Base-by-base conservation (phyloP, 2,888 invertebrate species). In the Drosophila sordidapex region DNA sequence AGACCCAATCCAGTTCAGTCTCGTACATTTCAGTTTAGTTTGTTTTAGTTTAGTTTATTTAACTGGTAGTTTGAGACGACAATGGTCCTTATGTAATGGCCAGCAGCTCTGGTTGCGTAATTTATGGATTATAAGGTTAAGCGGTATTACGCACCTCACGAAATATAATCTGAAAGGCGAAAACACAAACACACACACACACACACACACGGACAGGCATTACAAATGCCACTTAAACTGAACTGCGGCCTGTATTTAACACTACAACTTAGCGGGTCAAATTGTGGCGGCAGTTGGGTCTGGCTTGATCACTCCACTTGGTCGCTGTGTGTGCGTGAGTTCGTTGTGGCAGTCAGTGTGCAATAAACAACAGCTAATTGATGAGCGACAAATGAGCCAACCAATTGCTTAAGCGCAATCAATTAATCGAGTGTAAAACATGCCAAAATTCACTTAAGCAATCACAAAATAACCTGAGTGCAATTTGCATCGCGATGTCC, bases 51-150 rank as follows among this genome's bases (percentile, higher is more conserved):
- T 3, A 48, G 66, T 33, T 67, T 33, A 49, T 38, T n/a, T 38
- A 13, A 18, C 11, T 15, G 27, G 49, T 36, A 18, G 46, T 31
- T 33, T 18, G 33, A 18, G 58, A 21, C n/a, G 38, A 64, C 48
- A 66, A 40, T 49, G 51, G 31, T 36, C 21, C n/a, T 43, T 49
- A 33, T 35, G 33, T 68, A 63, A 76, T 76, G 76, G 73, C 64
- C 52, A 54, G 54, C 46, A 54, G 67, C 60, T 54, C 25, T 60
- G 21, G 18, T 49, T 61, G 53, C 58, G 21, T 49, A 48, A 54
- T 63, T 57, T 53, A 63, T 38, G 76, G 69, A 68, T 79, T 71
- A 60, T 65, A 54, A 75, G 83, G 82, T 78, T 75, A 75, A 77
- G 54, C 64, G 61, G 63, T 46, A 51, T 70, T 75, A 57, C 64